Conservation (phyloP, 1,140 invertebrate genomes). For the Lethrus apterus region DNA sequence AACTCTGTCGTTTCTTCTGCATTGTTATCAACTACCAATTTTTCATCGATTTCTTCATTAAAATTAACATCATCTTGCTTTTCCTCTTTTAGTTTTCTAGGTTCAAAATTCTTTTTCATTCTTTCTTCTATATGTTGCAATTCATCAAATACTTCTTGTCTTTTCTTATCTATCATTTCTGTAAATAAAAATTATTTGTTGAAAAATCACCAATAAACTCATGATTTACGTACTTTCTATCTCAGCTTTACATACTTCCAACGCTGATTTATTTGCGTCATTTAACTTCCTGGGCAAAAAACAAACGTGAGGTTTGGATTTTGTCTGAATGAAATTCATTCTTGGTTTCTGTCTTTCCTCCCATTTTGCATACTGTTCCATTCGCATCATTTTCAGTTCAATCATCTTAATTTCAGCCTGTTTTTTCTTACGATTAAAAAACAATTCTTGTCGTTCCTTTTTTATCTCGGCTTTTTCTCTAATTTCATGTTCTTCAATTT, state of each 20-base stretch:
- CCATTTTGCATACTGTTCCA: slow-evolving; percentile 84
- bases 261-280: slow-evolving; percentile 44
- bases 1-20: no score
- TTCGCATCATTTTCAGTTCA: slow-evolving; percentile 84
- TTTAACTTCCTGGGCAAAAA: slow-evolving; percentile 72
- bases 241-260: slow-evolving; percentile 43
- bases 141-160: slow-evolving; percentile 32
- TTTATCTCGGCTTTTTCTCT: slow-evolving; percentile 80
- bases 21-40: no score
- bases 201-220: slow-evolving; percentile 4
- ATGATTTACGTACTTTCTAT: slow-evolving; percentile 46
- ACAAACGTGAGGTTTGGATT: slow-evolving; percentile 78
- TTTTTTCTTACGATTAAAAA: slow-evolving; percentile 76
- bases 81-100: slow-evolving; percentile 16
- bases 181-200: slow-evolving; percentile 19
- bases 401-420: slow-evolving; percentile 80
- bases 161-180: slow-evolving; percentile 44
- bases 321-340: slow-evolving; percentile 80
- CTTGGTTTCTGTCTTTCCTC: slow-evolving; percentile 70
- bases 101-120: slow-evolving; percentile 34
- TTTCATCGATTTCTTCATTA: no score
- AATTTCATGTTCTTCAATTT: slow-evolving; percentile 84
- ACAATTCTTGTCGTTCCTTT: slow-evolving; percentile 77
- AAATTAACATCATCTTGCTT: slow-evolving; percentile 27
- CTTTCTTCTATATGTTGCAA: slow-evolving; percentile 34